A percentile compares a stretch with the other conserved stretches of the same genome.
These are phyloP conservation scores for Lepidurus couesii DNA, from an alignment of 1,140 invertebrate genomes.

Conservation along the genomic window DNA sequence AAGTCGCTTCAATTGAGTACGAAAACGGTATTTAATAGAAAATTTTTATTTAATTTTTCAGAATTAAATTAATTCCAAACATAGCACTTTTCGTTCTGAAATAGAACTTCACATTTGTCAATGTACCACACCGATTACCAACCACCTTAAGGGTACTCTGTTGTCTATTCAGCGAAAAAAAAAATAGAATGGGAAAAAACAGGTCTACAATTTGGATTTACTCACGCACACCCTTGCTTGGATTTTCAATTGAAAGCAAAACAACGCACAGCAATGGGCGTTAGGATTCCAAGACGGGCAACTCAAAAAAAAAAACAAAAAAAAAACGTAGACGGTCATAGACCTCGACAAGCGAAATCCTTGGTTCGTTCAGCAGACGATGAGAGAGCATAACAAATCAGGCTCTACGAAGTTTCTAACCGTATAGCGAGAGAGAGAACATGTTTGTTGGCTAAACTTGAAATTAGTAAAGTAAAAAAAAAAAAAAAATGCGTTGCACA, in stretches of 20 bases:
- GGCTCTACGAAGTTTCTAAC: not conserved
- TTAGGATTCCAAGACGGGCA: not conserved
- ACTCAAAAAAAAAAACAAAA: not conserved
- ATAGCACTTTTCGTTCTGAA: no score
- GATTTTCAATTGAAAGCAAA: conserved; percentile 7
- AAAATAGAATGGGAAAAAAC: not conserved
- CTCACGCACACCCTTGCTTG: not conserved
- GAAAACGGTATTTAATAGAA: no score
- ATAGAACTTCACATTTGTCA: no score
- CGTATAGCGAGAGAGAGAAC: not conserved
- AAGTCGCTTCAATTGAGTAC: no score
- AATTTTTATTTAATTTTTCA: no score
- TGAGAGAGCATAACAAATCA: conserved; percentile 15
- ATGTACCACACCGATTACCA: no score
- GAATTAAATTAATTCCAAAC: no score
- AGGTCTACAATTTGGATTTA: not conserved
- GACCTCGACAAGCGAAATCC: not conserved
- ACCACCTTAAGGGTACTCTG: not conserved
- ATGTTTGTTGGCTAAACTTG: not conserved
- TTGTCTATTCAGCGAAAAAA: not conserved
- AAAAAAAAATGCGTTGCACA: no score
- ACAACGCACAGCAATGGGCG: not conserved
- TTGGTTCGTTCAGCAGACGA: not conserved
- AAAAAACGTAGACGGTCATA: not conserved
- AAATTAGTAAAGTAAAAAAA: no score